Evolutionary conservation across 2,797 vertebrate genomes (phyloP), one percentile per base, ranked within the genome.

Genomic region (Onychomys leucogaster): DNA sequence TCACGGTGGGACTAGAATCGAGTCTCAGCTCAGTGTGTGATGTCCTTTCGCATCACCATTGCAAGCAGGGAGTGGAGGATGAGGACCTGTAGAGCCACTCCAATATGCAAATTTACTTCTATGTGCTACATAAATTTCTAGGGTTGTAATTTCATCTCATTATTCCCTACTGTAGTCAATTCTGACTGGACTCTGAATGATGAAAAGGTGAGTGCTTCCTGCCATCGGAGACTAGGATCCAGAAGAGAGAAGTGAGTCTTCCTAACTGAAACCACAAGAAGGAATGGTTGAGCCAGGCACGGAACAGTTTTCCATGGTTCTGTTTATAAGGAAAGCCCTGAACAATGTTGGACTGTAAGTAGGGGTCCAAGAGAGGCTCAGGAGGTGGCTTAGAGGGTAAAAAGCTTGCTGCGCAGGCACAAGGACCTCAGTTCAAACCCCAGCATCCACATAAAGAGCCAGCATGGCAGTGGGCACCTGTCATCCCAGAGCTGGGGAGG

Each of bases 141-240:
- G 1, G 4, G 19, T 77, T 94, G 78, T 59, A 9, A 29, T 78
- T 92, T 93, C 57, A 57, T 52, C 84, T 92, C 61, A 46, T 83
- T 86, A 29, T 63, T 61, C 43, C 49, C 19, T 59, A 32, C 16
- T 4, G 69, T 71, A 19, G 73, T 19, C 80, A 71, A 37, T 34
- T 57, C 46, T 37, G 8, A 52, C 59, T 34, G 41, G 37, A 59
- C 46, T 29, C 73, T 27, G 3, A 71, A 65, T 93, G 78, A 52
- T 11, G 6, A 93, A 86, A 78, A 63, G 6, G 21, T 29, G n/a
- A 0, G 71, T 57, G 57, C 81, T 91, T 65, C 71, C 90, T 87
- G 52, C 37, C 19, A 3, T 37, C 16, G 34, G 32, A 93, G 84
- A 67, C 21, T 11, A 65, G 55, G 86, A 69, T 59, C 82, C 67